phyloP scores from a whole-genome alignment of 2,888 invertebrate genomes.

The Vesta saturnalis region DNA sequence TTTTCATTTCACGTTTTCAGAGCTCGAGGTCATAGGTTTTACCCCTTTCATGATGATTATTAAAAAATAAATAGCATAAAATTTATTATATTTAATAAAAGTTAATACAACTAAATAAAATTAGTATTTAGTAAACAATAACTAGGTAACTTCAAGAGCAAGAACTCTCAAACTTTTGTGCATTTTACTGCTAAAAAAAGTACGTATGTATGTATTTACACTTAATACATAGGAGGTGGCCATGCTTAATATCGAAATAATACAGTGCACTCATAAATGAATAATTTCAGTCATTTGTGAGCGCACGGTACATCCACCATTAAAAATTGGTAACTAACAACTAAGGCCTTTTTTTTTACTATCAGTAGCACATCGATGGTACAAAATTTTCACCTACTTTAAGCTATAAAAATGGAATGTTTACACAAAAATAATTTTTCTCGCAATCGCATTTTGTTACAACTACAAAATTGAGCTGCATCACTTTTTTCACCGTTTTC shows the following conservation, averaged over 20 bases:
- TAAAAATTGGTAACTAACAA: constrained; percentile 5
- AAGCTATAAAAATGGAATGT: constrained; percentile 7
- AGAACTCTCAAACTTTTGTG: too few relatives aligned
- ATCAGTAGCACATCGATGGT: not conserved
- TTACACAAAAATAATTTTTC: not conserved
- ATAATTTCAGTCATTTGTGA: too few relatives aligned
- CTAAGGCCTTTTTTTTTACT: not conserved
- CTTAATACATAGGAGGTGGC: too few relatives aligned
- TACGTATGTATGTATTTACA: too few relatives aligned
- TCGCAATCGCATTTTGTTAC: too few relatives aligned
- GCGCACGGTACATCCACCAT: too few relatives aligned
- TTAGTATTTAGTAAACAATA: not conserved
- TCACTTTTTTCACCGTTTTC: not conserved
- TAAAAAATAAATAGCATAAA: not conserved
- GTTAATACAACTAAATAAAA: constrained; percentile 1
- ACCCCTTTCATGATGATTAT: not conserved
- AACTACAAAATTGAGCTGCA: constrained; percentile 11
- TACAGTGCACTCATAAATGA: too few relatives aligned
- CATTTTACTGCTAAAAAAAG: too few relatives aligned
- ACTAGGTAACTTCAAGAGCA: not conserved
- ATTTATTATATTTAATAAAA: not conserved
- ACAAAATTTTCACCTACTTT: not conserved
- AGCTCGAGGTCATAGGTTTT: not conserved
- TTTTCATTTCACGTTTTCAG: too few relatives aligned
- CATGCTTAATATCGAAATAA: too few relatives aligned